Conservation (phyloP, 2,797 vertebrate species). For the Eidolon dupreanum region DNA sequence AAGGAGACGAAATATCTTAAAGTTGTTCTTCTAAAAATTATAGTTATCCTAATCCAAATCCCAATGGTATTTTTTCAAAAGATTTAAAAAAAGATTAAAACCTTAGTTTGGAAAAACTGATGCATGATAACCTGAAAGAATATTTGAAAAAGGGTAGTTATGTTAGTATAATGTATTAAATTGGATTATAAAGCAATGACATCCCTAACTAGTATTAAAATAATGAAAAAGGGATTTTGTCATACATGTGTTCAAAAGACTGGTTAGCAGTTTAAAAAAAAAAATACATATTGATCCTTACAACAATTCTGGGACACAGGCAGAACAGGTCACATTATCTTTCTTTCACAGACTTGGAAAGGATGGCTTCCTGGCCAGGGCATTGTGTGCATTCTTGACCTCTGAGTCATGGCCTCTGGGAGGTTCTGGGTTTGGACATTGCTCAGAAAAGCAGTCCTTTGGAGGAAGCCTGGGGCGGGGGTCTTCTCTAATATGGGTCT, state of each 20-base stretch:
- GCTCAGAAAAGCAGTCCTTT: not conserved
- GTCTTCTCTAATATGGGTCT: not conserved
- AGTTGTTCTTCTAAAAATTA: conserved; percentile 11
- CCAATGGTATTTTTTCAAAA: not conserved
- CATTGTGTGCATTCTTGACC: not conserved
- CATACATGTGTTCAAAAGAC: not conserved
- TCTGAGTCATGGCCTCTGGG: not conserved
- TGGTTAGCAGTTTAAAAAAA: not conserved
- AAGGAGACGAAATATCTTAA: not conserved
- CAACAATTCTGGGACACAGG: not conserved
- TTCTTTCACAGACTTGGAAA: conserved; percentile 19
- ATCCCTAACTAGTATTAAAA: conserved; percentile 14
- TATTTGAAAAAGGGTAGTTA: conserved; percentile 28
- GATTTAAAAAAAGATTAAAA: not conserved
- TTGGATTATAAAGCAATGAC: not conserved
- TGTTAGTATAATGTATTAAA: conserved; percentile 1
- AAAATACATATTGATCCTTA: not conserved
- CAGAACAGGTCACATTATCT: not conserved
- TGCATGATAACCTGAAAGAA: not conserved
- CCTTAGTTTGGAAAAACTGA: not conserved
- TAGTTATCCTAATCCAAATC: not conserved
- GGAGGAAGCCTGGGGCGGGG: not conserved
- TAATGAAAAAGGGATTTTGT: not conserved
- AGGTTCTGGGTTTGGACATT: not conserved
- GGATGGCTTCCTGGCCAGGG: not conserved